These are phyloP conservation scores for Oreonectes daqikongensis DNA, from an alignment of 2,797 vertebrate genomes.

Conservation along the genomic window DNA sequence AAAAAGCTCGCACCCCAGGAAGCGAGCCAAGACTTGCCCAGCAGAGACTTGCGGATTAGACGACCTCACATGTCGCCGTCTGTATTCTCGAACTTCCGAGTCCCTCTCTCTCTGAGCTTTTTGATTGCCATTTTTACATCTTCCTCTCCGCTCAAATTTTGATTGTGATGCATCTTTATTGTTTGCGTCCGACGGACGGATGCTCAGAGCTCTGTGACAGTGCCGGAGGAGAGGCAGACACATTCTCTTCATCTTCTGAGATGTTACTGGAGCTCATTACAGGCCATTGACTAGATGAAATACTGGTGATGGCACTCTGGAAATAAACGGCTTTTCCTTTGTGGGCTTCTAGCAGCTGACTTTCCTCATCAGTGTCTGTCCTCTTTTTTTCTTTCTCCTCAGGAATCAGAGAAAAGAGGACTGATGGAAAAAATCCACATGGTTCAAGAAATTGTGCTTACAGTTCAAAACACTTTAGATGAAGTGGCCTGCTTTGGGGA, in stretches of 20 bases:
- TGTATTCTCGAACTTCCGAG: conserved; percentile 27
- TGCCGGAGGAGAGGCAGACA: conserved; percentile 62
- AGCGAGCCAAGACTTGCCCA: conserved; percentile 64
- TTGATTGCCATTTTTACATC: conserved; percentile 79
- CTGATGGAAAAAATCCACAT: conserved; percentile 96
- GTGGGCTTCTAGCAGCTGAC: conserved; percentile 67
- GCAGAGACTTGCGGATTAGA: conserved; percentile 61
- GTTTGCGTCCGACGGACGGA: conserved; percentile 74
- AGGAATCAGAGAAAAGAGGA: conserved; percentile 93
- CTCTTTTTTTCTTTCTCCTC: conserved; percentile 51
- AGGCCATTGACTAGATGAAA: conserved; percentile 79
- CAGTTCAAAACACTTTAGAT: conserved; percentile 88
- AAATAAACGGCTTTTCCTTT: conserved; percentile 75
- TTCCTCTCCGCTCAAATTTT: conserved; percentile 74
- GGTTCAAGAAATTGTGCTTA: conserved; percentile 94
- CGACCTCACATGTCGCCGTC: conserved; percentile 58
- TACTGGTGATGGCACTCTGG: conserved; percentile 71
- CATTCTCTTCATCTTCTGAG: conserved; percentile 70
- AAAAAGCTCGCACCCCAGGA: conserved; percentile 63
- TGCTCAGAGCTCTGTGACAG: conserved; percentile 68
- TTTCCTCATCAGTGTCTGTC: conserved; percentile 69
- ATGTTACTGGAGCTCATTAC: conserved; percentile 75
- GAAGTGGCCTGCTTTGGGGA: conserved; percentile 91
- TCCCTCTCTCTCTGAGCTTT: conserved; percentile 58
- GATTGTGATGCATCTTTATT: conserved; percentile 77